Evolutionary conservation across 1,140 invertebrate species (phyloP).

Genomic region (Trachymyrmex cornetzi): DNA sequence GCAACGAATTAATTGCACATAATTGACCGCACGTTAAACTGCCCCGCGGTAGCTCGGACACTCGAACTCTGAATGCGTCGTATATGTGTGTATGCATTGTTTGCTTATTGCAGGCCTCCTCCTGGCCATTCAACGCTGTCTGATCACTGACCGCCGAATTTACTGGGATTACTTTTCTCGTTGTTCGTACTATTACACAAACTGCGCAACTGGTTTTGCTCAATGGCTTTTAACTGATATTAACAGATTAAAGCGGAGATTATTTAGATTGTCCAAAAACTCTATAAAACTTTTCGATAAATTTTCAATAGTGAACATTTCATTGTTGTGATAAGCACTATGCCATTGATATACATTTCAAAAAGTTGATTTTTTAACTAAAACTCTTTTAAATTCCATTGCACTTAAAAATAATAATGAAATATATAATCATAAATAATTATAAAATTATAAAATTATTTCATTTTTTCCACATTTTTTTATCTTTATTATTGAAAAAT

Average conservation of each 20-base stretch:
- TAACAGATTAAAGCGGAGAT: constrained; percentile 3
- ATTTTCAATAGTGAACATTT: background rate
- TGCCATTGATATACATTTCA: background rate
- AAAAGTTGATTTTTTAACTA: background rate
- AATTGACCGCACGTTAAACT: constrained; percentile 73
- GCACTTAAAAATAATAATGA: constrained; percentile 1
- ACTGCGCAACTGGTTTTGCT: background rate
- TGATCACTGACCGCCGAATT: constrained; percentile 15
- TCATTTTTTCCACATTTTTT: background rate
- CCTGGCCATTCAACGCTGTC: constrained; percentile 44
- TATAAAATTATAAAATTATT: background rate
- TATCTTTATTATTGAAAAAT: background rate
- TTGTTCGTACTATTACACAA: background rate
- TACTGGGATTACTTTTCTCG: constrained; percentile 18
- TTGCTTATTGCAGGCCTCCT: constrained; percentile 30
- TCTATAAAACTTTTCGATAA: background rate
- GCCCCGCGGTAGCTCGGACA: background rate
- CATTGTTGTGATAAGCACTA: no score
- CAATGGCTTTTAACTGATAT: background rate
- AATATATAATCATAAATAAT: no score
- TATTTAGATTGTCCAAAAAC: background rate
- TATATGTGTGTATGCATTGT: constrained; percentile 59
- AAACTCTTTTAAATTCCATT: background rate
- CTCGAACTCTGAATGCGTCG: constrained; percentile 52
- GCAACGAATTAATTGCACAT: constrained; percentile 75